phyloP scores from a whole-genome alignment of 2,797 vertebrate genomes.

The Poecile montanus region DNA sequence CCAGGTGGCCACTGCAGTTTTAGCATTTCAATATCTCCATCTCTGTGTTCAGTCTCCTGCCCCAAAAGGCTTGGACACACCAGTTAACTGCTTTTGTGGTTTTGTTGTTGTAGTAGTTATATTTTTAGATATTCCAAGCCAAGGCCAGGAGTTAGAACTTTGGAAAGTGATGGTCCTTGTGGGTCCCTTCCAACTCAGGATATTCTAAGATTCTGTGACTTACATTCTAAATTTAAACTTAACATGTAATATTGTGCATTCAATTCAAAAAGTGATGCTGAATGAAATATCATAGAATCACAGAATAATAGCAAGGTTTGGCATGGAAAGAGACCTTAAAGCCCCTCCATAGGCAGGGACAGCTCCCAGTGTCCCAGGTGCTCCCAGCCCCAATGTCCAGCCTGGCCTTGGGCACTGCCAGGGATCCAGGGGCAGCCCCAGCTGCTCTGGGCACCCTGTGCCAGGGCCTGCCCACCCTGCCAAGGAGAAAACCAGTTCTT shows the following conservation, averaged over 20 bases:
- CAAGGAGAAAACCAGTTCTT: not conserved
- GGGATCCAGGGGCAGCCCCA: not conserved
- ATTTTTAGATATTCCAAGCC: not conserved
- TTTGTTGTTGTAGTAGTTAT: not conserved
- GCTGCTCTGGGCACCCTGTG: not conserved
- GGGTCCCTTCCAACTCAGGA: not conserved
- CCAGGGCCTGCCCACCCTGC: not conserved
- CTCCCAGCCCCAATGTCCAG: not conserved
- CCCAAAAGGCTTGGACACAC: not conserved
- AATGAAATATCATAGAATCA: not conserved
- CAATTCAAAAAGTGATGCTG: accelerated
- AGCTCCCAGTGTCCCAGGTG: not conserved
- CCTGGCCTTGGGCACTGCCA: not conserved
- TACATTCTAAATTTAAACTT: not conserved
- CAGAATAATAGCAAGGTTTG: not conserved
- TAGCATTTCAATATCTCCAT: not conserved
- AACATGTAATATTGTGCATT: not conserved
- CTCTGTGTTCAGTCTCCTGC: not conserved
- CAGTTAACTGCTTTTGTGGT: not conserved
- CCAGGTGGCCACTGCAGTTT: not conserved
- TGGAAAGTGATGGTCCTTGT: not conserved
- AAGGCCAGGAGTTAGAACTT: not conserved
- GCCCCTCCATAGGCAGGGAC: not conserved
- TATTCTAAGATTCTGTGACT: not conserved
- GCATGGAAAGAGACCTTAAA: not conserved